phyloP scores from a whole-genome alignment of 92 coral and sea anemone species.

The Phenganax subtilis region DNA sequence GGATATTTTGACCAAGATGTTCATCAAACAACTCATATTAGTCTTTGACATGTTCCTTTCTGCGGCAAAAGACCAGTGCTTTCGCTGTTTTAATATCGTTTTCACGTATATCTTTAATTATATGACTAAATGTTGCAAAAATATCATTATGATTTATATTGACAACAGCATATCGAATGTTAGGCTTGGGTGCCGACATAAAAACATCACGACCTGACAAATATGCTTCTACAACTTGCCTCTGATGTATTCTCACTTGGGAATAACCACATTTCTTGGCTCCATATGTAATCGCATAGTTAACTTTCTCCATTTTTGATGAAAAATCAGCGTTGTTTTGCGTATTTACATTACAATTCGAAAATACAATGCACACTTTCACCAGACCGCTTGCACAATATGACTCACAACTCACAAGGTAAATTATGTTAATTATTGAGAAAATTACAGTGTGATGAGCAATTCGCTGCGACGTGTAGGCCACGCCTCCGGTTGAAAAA shows the following conservation, averaged over 20 bases:
- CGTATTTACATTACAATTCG: neutral
- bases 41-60: slow-evolving; percentile 45
- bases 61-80: slow-evolving; percentile 44
- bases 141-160: slow-evolving; percentile 3
- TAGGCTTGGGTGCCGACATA: slow-evolving; percentile 33
- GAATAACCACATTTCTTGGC: neutral
- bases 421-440: neutral
- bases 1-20: slow-evolving; percentile 11
- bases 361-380: neutral
- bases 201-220: slow-evolving; percentile 27
- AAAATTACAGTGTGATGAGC: neutral
- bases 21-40: slow-evolving; percentile 38
- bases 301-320: neutral
- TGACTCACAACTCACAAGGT: neutral
- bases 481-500: slow-evolving; percentile 34
- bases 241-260: slow-evolving; percentile 19
- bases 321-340: neutral
- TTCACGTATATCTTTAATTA: slow-evolving; percentile 33
- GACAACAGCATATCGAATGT: slow-evolving; percentile 18
- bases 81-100: slow-evolving; percentile 35
- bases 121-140: slow-evolving; percentile 10
- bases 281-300: slow-evolving; percentile 14
- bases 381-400: too few relatives aligned
- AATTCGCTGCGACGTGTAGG: neutral
- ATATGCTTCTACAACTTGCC: slow-evolving; percentile 37